Evolutionary conservation across 2,888 invertebrate genomes (phyloP), one percentile per base, ranked within the genome.

Genomic region (Cheiracanthium punctorium): DNA sequence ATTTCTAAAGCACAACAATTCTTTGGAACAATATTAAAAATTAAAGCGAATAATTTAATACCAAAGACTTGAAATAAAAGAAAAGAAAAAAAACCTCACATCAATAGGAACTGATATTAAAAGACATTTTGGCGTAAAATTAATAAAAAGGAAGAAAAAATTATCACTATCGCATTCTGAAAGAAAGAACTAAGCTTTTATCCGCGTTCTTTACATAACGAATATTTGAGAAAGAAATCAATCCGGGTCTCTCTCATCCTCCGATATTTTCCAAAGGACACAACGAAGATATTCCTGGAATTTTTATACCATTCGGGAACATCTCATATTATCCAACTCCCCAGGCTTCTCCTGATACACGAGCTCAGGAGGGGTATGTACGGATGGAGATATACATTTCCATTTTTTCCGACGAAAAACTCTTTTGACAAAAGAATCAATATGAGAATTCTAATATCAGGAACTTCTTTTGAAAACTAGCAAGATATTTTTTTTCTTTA

Each of bases 391-490:
- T 58, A 58, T 58, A 58, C 58, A 58, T 58, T 58, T 58, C 58
- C 58, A 58, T 58, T 58, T 58, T 48, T 58, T 58, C 24, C 24
- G 58, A 58, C 58, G 58, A 58, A 58, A 58, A 58, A 58, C 58
- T 58, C 58, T 58, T 58, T 58, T 58, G 58, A 58, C 58, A 58
- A 58, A 58, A 58, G 58, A 58, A 58, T 58, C 58, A 58, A 58
- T 58, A 58, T 58, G 58, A 58, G 58, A 58, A 58, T 58, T 58
- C 58, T 58, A 58, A 58, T 58, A 58, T 58, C 58, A 24, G n/a
- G 58, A 58, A 58, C 58, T 58, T 58, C 58, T 58, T 58, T 58
- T 58, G 58, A 58, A 58, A 58, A 20, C 24, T 20, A 24, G 58
- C 24, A 24, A n/a, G 58, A 24, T 58, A 7, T 58, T 24, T 58